Evolutionary conservation across 2,113 vertebrate species (phyloP), one percentile per base, ranked within the genome.

Genomic region (Heloderma charlesbogerti): DNA sequence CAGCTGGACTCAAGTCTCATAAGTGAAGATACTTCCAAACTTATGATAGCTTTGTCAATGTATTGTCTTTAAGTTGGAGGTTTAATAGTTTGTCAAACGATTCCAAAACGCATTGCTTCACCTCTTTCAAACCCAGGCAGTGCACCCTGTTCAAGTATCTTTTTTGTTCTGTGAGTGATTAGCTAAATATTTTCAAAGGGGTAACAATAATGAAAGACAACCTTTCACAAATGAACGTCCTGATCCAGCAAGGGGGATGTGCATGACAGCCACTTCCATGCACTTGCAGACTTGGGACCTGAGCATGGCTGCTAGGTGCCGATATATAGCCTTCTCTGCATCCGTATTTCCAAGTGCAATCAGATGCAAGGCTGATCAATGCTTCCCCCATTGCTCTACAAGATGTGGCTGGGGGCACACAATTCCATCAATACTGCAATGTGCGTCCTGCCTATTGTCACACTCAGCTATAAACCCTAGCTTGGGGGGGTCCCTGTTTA

Each of bases 21-120:
- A 9, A 27, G 12, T 85, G 13, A 29, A 78, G 77, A 37, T 25
- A 5, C 84, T 92, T 94, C 57, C 92, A 83, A 90, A 48, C 31
- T 66, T 71, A 4, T 72, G 40, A 40, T 82, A 86, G 71, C 67
- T 79, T 57, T 74, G 40, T 48, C 31, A 45, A 27, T 48, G 34
- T 27, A 77, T 54, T 31, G 54, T 12, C 27, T 27, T 78, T 66
- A 31, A 25, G 29, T 45, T 77, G 27, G 16, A 88, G 9, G 27
- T 67, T 88, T 34, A 87, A 60, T 51, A 27, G 6, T 43, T 74
- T 74, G 7, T n/a, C 27, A 85, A 34, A 57, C 22, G 13, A n/a
- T 83, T 40, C 54, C 54, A 83, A 60, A 60, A 22, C 12, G 29
- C 25, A 45, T 16, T 85, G 37, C 40, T 67, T 67, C 31, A 1